Evolutionary conservation across 2,888 invertebrate genomes (phyloP).

Genomic region (Phengaris alcon): DNA sequence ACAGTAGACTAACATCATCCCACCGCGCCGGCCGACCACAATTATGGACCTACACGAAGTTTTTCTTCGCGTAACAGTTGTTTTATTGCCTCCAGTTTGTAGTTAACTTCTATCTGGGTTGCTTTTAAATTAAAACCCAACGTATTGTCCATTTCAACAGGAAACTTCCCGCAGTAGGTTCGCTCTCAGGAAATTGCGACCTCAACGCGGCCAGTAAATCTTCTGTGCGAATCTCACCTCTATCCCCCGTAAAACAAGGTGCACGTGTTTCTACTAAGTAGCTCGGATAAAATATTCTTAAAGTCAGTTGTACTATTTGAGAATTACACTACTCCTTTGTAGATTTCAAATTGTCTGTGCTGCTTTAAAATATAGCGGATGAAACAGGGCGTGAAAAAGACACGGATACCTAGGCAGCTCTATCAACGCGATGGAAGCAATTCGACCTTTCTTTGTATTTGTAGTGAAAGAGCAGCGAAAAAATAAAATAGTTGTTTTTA

Average conservation of each 20-base stretch:
- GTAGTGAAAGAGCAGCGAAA: not conserved
- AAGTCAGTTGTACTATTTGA: constrained; percentile 21
- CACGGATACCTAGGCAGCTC: not conserved
- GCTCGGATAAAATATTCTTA: constrained; percentile 30
- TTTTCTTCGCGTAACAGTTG: constrained; percentile 28
- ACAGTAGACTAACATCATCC: constrained; percentile 30
- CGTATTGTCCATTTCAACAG: constrained; percentile 49
- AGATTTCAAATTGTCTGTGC: constrained; percentile 28
- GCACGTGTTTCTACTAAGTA: constrained; percentile 27
- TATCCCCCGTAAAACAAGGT: constrained; percentile 27
- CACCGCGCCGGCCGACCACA: not conserved
- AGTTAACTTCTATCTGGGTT: constrained; percentile 38
- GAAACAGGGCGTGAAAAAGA: constrained; percentile 22
- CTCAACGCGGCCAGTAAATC: constrained; percentile 34
- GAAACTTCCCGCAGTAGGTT: constrained; percentile 46
- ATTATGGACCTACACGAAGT: constrained; percentile 25
- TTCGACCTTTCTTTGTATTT: constrained; percentile 20
- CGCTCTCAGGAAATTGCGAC: constrained; percentile 59
- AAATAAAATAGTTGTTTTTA: not conserved
- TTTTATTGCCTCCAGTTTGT: constrained; percentile 32
- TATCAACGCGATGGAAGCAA: constrained; percentile 25
- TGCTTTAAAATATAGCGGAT: constrained; percentile 21
- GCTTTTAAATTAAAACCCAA: constrained; percentile 51
- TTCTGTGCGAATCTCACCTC: constrained; percentile 29
- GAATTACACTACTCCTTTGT: constrained; percentile 25